A percentile compares a stretch with the other conserved stretches of the same genome.
Conservation (phyloP, 2,113 vertebrate genomes). For the Myiopsitta monachus region DNA sequence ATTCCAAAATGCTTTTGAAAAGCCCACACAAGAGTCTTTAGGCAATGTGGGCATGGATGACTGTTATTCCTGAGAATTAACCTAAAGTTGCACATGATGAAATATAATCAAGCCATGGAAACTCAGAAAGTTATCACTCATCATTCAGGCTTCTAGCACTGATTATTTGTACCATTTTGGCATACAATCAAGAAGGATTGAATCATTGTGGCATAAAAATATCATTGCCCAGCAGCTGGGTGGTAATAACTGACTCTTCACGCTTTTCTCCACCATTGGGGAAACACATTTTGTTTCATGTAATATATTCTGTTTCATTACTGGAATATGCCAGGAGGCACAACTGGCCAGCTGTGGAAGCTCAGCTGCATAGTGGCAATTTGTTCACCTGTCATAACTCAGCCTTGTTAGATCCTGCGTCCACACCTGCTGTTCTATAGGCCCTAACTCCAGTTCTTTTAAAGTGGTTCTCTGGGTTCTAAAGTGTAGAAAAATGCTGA, state of each 20-base stretch:
- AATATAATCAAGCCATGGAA: not conserved
- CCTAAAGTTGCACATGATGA: not conserved
- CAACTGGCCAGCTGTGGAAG: conserved; percentile 23
- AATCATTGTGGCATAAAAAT: not conserved
- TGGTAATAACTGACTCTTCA: not conserved
- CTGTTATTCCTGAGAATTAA: not conserved
- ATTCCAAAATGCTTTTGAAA: not conserved
- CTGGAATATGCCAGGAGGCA: not conserved
- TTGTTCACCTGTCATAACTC: not conserved
- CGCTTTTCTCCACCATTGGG: not conserved
- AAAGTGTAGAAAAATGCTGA: not conserved
- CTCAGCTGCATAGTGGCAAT: not conserved
- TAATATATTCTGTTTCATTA: not conserved
- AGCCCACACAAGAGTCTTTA: not conserved
- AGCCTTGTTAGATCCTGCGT: not conserved
- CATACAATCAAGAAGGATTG: not conserved
- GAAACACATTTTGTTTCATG: not conserved
- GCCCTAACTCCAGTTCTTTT: not conserved
- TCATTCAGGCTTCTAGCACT: not conserved
- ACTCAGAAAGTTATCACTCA: not conserved
- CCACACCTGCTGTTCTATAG: not conserved
- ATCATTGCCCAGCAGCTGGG: not conserved
- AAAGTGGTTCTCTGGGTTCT: not conserved
- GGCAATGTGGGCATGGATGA: not conserved
- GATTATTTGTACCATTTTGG: not conserved